Conservation (phyloP, 1,140 invertebrate genomes). For the Onthophagus taurus region DNA sequence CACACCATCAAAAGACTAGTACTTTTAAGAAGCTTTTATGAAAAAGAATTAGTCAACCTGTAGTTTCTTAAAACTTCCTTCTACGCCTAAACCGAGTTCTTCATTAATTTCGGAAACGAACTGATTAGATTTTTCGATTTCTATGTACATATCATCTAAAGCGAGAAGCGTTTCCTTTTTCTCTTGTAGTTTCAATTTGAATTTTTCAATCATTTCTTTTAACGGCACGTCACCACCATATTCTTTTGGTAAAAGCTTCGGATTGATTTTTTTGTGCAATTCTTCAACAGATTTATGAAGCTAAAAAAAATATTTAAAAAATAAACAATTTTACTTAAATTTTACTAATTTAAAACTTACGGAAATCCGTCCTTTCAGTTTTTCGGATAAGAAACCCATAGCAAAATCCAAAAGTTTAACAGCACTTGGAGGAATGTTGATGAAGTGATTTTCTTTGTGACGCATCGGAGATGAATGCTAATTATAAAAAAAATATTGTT, state of each 20-base stretch:
- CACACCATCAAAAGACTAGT: no score
- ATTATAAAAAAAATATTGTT: no score
- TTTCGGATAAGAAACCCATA: constrained; percentile 68
- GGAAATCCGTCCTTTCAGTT: constrained; percentile 64
- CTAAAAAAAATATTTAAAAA: constrained; percentile 5
- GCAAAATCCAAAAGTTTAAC: constrained; percentile 70
- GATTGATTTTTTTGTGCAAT: constrained; percentile 56
- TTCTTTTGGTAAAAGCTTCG: constrained; percentile 71
- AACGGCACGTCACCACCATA: constrained; percentile 73
- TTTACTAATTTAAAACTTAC: no score
- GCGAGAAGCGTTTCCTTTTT: constrained; percentile 57
- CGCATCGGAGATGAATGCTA: constrained; percentile 81
- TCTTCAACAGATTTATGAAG: constrained; percentile 47
- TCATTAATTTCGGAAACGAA: constrained; percentile 54
- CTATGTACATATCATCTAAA: constrained; percentile 70
- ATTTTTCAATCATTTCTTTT: constrained; percentile 65
- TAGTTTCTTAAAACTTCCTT: constrained; percentile 70
- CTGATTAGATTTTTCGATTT: constrained; percentile 50
- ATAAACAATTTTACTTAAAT: no score
- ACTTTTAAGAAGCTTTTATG: no score
- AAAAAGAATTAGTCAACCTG: constrained; percentile 79
- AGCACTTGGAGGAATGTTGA: constrained; percentile 70
- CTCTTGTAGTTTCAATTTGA: constrained; percentile 55
- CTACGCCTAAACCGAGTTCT: constrained; percentile 54
- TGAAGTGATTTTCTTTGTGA: constrained; percentile 74